These are phyloP conservation scores for Diplodus puntazzo DNA, from an alignment of 2,797 vertebrate species.

Conservation along the genomic window DNA sequence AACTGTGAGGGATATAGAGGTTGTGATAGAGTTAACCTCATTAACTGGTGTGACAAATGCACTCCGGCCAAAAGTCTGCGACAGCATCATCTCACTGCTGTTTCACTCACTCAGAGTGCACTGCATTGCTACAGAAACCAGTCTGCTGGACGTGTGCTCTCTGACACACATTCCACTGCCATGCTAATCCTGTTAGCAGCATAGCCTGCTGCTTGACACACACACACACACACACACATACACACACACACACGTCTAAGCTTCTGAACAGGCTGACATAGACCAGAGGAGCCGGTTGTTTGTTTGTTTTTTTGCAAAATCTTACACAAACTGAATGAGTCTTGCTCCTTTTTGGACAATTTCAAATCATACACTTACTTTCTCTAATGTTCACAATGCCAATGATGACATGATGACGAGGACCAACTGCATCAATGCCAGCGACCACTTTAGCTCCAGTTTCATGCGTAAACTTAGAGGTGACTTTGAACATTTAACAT, in stretches of 20 bases:
- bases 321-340: background rate
- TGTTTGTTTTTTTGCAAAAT: background rate
- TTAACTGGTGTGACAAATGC: conserved; percentile 48
- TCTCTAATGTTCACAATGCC: background rate
- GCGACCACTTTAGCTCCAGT: background rate
- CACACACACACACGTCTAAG: conserved; percentile 10
- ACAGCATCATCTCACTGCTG: background rate
- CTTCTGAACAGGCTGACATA: conserved; percentile 7
- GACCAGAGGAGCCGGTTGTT: background rate
- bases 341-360: background rate
- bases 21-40: conserved; percentile 46
- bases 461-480: background rate
- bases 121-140: background rate
- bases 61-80: conserved; percentile 16
- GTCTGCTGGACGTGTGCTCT: conserved; percentile 44
- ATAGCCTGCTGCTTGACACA: conserved; percentile 41
- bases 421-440: background rate
- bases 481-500: background rate
- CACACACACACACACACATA: conserved; percentile 35
- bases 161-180: conserved; percentile 55
- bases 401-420: background rate
- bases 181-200: conserved; percentile 72
- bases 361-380: background rate
- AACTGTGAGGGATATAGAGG: conserved; percentile 25
- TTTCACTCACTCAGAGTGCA: background rate